A percentile compares a stretch with the other conserved stretches of the same genome.
Conservation (phyloP, 2,113 vertebrate genomes). For the Ifrita kowaldi region DNA sequence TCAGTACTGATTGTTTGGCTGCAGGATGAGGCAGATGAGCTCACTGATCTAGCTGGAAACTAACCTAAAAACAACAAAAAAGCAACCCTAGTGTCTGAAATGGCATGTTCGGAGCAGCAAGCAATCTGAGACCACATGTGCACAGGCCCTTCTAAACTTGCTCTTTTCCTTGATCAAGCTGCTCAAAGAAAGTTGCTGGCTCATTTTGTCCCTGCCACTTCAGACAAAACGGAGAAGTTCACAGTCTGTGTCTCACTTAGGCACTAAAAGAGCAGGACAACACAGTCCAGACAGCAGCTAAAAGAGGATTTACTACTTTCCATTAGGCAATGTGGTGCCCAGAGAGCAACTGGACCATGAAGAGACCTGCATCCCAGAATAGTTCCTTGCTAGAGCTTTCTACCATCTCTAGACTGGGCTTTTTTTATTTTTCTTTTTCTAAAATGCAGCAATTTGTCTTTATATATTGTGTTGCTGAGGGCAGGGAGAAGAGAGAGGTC, state of each 20-base stretch:
- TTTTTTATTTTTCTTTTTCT: background rate
- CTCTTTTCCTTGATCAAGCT: background rate
- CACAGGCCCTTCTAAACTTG: background rate
- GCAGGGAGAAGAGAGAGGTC: background rate
- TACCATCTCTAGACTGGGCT: background rate
- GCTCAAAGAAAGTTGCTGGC: background rate
- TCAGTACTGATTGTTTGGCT: background rate
- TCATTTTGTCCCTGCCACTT: background rate
- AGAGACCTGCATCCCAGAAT: background rate
- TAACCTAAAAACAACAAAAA: background rate
- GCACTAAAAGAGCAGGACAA: background rate
- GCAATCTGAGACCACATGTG: background rate
- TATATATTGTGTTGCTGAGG: background rate
- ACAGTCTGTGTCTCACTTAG: background rate
- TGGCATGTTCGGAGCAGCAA: background rate
- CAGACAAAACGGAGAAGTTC: background rate
- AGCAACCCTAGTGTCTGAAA: background rate
- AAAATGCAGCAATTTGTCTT: constrained; percentile 6
- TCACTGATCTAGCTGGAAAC: background rate
- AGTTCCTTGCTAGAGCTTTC: background rate
- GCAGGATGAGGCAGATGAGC: background rate
- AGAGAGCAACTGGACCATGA: background rate
- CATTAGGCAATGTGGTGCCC: background rate
- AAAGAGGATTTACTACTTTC: constrained; percentile 11
- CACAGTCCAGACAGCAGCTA: background rate